Conservation (phyloP, 2,113 vertebrate species). For the Henicopernis longicauda region DNA sequence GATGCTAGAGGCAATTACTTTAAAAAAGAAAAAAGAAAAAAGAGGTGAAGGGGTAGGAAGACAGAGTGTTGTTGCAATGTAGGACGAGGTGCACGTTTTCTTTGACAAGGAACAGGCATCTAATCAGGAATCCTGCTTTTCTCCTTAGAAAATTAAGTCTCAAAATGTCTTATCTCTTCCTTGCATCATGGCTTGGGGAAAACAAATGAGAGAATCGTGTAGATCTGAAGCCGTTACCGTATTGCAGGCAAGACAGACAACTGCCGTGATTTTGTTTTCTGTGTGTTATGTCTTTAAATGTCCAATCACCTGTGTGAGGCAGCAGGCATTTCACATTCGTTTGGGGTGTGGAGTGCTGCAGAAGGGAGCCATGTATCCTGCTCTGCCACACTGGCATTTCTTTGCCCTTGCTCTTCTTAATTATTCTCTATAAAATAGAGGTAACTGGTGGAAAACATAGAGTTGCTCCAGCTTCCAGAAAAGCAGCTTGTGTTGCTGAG, state of each 20-base stretch:
- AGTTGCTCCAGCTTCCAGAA: neutral
- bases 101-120: neutral
- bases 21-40: neutral
- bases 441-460: fast-evolving
- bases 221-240: fast-evolving
- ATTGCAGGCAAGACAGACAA: fast-evolving
- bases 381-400: neutral
- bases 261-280: fast-evolving
- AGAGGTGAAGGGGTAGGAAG: neutral
- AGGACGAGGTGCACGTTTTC: fast-evolving
- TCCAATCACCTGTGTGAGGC: neutral
- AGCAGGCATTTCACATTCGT: fast-evolving
- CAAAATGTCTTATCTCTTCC: neutral
- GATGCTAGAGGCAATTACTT: neutral
- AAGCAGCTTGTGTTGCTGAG: neutral
- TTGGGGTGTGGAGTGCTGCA: neutral
- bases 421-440: neutral
- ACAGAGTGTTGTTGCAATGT: fast-evolving
- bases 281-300: neutral
- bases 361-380: neutral
- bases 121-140: neutral
- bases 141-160: neutral
- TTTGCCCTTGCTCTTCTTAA: neutral
- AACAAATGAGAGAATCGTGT: neutral
- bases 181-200: fast-evolving